phyloP scores from a whole-genome alignment of 2,113 vertebrate species.

The Campylomormyrus numenius region DNA sequence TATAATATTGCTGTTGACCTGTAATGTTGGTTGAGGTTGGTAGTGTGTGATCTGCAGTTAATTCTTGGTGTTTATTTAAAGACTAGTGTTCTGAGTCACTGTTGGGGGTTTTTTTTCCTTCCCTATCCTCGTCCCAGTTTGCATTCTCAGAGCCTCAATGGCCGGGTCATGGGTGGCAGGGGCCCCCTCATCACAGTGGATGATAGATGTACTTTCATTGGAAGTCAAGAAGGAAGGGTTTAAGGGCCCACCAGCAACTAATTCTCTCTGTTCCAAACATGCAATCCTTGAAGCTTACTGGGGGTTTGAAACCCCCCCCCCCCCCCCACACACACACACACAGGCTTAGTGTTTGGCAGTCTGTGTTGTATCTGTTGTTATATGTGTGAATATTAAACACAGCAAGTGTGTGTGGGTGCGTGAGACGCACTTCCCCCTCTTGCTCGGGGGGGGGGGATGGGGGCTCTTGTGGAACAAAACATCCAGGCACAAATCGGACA shows the following conservation, averaged over 20 bases:
- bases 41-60: not conserved
- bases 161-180: not conserved
- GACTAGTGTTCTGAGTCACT: not conserved
- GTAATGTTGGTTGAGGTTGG: not conserved
- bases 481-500: not conserved
- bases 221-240: not conserved
- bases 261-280: not conserved
- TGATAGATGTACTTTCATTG: not conserved
- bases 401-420: not conserved
- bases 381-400: not conserved
- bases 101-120: not conserved
- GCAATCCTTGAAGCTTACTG: not conserved
- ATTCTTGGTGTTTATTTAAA: not conserved
- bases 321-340: no score
- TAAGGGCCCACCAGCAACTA: not conserved
- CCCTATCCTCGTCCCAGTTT: not conserved
- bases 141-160: not conserved
- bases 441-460: not conserved
- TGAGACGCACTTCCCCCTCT: not conserved
- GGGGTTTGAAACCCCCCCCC: not conserved
- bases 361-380: not conserved
- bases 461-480: not conserved
- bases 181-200: not conserved
- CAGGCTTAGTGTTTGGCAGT: no score
- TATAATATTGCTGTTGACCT: not conserved